Conservation (phyloP, 2,113 vertebrate genomes). For the Marmota monax region DNA sequence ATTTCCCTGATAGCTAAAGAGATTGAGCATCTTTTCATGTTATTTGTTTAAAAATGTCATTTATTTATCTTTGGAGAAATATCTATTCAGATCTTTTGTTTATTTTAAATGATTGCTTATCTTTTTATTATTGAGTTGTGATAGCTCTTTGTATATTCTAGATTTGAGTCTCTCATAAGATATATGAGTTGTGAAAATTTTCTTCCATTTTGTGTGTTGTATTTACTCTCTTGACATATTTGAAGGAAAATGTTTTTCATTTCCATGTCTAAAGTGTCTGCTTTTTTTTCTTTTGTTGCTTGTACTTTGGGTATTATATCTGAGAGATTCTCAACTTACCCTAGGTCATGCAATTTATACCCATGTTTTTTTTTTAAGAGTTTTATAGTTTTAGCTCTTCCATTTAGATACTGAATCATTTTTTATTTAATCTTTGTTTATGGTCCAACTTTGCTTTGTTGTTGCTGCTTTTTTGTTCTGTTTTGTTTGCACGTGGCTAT, state of each 20-base stretch:
- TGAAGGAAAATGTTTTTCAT: neutral
- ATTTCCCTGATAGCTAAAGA: neutral
- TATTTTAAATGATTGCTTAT: neutral
- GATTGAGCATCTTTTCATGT: neutral
- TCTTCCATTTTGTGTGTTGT: neutral
- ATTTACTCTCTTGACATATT: slow-evolving; percentile 22
- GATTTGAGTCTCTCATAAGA: neutral
- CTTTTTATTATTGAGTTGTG: neutral
- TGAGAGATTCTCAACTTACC: no score
- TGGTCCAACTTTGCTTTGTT: no score
- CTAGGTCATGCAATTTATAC: no score
- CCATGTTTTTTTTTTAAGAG: no score
- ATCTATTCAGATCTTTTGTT: neutral
- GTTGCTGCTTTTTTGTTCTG: neutral
- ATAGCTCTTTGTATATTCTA: neutral
- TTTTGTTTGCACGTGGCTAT: no score
- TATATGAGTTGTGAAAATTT: neutral
- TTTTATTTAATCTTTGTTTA: no score
- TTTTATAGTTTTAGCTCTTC: no score
- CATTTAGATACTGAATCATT: no score
- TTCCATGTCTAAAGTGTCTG: no score
- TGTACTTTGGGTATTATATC: no score
- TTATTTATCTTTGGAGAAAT: neutral
- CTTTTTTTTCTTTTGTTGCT: no score
- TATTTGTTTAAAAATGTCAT: neutral